Conservation (phyloP, 2,888 invertebrate species). For the Caenorhabditis sp. region DNA sequence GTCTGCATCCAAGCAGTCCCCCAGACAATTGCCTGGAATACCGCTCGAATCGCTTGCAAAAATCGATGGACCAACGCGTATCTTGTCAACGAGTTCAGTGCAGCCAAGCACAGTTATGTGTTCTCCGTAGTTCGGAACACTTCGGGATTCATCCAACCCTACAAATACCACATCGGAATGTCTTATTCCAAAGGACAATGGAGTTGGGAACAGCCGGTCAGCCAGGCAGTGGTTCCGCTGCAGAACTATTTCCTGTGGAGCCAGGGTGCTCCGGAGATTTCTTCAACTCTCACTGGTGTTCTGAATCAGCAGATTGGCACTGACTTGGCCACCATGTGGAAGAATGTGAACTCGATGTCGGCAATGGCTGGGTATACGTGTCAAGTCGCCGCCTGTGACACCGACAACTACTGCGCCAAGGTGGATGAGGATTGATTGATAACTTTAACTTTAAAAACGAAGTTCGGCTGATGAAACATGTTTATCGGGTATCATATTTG, state of each 20-base stretch:
- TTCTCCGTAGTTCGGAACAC: conserved; percentile 19
- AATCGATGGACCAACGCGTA: conserved; percentile 15
- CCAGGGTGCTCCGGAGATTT: conserved; percentile 13
- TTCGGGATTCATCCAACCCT: conserved; percentile 28
- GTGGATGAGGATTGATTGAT: background rate
- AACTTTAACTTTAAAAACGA: too few species aligned
- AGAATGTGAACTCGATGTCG: conserved; percentile 19
- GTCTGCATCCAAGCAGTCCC: conserved; percentile 35
- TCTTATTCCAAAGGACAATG: conserved; percentile 20
- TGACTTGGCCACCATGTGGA: conserved; percentile 28
- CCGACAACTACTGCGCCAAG: conserved; percentile 43
- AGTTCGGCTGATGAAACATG: too few species aligned
- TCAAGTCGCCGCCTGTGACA: conserved; percentile 47
- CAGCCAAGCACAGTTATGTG: conserved; percentile 38
- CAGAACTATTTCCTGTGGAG: conserved; percentile 19
- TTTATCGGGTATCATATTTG: too few species aligned
- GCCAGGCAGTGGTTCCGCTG: conserved; percentile 9
- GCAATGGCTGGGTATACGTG: conserved; percentile 39
- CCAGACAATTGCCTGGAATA: conserved; percentile 35
- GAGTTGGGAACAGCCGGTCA: conserved; percentile 48
- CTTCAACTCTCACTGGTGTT: conserved; percentile 9
- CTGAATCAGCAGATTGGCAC: conserved; percentile 29
- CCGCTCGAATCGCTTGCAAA: conserved; percentile 54
- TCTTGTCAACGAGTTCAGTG: conserved; percentile 41
- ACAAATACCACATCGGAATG: conserved; percentile 48